phyloP scores from a whole-genome alignment of 2,888 invertebrate species.

The Agonopterix alstromeriana region DNA sequence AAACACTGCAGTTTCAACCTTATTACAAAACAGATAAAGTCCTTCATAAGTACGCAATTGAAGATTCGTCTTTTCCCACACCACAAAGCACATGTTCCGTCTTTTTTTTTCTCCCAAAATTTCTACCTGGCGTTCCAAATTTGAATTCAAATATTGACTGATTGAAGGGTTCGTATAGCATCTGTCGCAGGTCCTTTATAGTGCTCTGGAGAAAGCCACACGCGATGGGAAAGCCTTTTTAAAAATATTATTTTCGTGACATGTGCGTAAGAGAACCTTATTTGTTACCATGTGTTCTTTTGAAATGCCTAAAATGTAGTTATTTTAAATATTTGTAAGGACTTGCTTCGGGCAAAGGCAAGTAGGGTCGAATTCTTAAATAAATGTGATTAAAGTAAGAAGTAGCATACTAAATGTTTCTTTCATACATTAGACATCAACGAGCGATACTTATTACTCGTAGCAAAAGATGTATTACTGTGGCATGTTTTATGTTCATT shows the following conservation, averaged over 20 bases:
- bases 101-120: slow-evolving; percentile 5
- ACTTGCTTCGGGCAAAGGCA: not conserved
- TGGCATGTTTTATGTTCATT: too few species aligned
- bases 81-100: slow-evolving; percentile 15
- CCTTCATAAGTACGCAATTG: not conserved
- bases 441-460: not conserved
- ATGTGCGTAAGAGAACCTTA: slow-evolving; percentile 35
- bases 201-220: slow-evolving; percentile 43
- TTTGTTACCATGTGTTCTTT: slow-evolving; percentile 34
- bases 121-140: slow-evolving; percentile 17
- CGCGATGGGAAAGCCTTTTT: slow-evolving; percentile 33
- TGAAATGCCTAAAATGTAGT: not conserved
- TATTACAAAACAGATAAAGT: not conserved
- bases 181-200: slow-evolving; percentile 51
- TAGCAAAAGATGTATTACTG: too few species aligned
- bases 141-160: slow-evolving; percentile 70
- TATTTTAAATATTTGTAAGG: not conserved
- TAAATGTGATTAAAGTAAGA: too few species aligned
- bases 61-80: slow-evolving; percentile 24
- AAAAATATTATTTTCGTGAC: slow-evolving; percentile 29
- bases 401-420: not conserved
- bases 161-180: slow-evolving; percentile 69
- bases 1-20: not conserved
- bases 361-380: not conserved
- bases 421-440: slow-evolving; percentile 3